Evolutionary conservation across 2,888 invertebrate genomes (phyloP).

Genomic region (Buathra laborator): DNA sequence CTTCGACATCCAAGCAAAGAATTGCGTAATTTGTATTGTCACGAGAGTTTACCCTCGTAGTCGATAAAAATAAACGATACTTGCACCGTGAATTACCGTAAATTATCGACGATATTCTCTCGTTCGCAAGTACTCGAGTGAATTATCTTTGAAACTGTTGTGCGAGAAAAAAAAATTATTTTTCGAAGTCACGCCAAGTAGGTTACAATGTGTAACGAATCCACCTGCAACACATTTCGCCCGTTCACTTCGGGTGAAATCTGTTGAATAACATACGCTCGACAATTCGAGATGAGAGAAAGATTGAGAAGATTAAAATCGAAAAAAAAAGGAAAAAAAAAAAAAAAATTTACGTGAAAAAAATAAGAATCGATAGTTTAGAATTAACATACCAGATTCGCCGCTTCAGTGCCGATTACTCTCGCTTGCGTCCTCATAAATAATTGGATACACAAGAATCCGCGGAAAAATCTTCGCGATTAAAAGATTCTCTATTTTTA

Average conservation of each 20-base stretch:
- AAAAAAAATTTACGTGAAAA: conserved; percentile 5
- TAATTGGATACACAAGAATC: conserved; percentile 21
- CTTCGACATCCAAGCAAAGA: background rate
- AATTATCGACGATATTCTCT: background rate
- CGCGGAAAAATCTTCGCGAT: background rate
- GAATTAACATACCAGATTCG: conserved; percentile 38
- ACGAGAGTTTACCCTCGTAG: conserved; percentile 9
- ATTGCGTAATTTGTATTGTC: conserved; percentile 4
- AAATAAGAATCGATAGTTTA: conserved; percentile 17
- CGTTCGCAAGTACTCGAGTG: background rate
- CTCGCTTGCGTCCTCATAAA: conserved; percentile 21
- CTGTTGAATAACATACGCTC: conserved; percentile 64
- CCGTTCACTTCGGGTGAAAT: conserved; percentile 67
- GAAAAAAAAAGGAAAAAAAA: conserved; percentile 29
- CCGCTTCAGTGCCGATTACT: background rate
- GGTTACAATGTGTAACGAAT: background rate
- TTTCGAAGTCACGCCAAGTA: conserved; percentile 34
- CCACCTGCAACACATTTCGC: conserved; percentile 6
- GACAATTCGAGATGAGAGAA: conserved; percentile 47
- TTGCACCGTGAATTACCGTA: too few species aligned
- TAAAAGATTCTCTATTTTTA: conserved; percentile 6
- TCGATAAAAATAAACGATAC: background rate
- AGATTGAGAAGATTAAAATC: conserved; percentile 16
- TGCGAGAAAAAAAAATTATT: conserved; percentile 8
- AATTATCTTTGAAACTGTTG: too few species aligned